Base-by-base conservation (phyloP, 2,113 vertebrate species). In the Tor tambroides region DNA sequence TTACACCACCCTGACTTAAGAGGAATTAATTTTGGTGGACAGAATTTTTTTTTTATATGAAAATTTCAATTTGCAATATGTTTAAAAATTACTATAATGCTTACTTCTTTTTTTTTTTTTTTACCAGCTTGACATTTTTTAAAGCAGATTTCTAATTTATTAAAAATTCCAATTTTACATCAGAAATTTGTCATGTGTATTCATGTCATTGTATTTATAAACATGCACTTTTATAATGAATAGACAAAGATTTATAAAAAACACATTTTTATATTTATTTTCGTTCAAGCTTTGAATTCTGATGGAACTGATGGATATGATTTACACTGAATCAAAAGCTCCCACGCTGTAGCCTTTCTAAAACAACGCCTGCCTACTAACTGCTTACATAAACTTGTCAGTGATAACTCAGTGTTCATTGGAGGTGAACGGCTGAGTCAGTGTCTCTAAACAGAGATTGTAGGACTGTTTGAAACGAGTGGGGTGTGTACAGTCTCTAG, bases 371-470 rank as follows among this genome's bases (percentile, higher is more conserved):
- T 65, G 23, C n/a, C n/a, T 65, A 65, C 38, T 19, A 46, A 65
- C n/a, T 3, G 80, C 80, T 82, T 67, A 67, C n/a, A 49, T 65
- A 82, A 82, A 67, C 80, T 3, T 49, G 61, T 21, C 38, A 30
- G 4, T 67, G 41, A 30, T 67, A 28, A 46, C 10, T 43, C 12
- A 43, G 12, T 23, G 30, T 17, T 80, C 54, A 80, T 2, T 80
- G 54, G 54, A 74, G 82, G 67, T 41, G 82, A 84, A 56, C 6
- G 7, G 30, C 41, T 84, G 67, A 84, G 67, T 84, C 67, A 51
- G 26, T 6, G 26, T 15, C 4, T 69, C 10, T 17, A 35, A 51
- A 65, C 43, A 2, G 61, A 80, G 51, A n/a, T 7, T 35, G 17
- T n/a, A 10, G 35, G 32, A 26, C 59, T 32, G 46, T 79, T 23